Evolutionary conservation across 2,888 invertebrate genomes (phyloP), one percentile per base, ranked within the genome.

Genomic region (Diarsia rubi): DNA sequence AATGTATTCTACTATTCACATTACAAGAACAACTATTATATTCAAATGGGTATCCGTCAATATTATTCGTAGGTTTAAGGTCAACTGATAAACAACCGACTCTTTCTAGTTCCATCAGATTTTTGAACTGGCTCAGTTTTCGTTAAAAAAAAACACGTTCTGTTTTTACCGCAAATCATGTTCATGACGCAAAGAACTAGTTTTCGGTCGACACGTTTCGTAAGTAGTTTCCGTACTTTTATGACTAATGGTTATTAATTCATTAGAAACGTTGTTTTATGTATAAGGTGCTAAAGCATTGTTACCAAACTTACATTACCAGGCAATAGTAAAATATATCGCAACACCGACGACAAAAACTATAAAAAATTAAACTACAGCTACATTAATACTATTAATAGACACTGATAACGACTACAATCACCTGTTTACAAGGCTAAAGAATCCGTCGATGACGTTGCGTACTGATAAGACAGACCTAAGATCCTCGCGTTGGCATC

Each of bases 121-220:
- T 67, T 75, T 75, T 47, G 27, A 14, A 49, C 47, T 54, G 21
- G 19, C 24, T 54, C 45, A 14, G 24, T 73, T 73, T 66, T 44
- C 16, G 9, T 65, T 47, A 37, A 57, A 66, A 49, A 21, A 54
- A 47, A 64, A 54, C 59, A 47, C 69, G 42, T 67, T 49, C 21
- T 49, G 24, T 68, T 54, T 81, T 64, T 52, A 31, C 21, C 12
- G 14, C 52, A 52, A 68, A 59, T 49, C 54, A 73, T 62, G 31
- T 62, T 42, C 42, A 62, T 77, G 62, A 69, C 62, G 82, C 64
- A 82, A 82, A 75, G 27, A 79, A 79, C 79, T 77, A 82, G 79
- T 82, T 81, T 78, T 81, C 59, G n/a, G 16, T 54, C 27, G 27
- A 59, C 24, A 69, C 21, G n/a, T 79, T 82, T 69, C 64, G 42